These are phyloP conservation scores for Drepana arcuata DNA, from an alignment of 1,140 invertebrate genomes.

Conservation along the genomic window DNA sequence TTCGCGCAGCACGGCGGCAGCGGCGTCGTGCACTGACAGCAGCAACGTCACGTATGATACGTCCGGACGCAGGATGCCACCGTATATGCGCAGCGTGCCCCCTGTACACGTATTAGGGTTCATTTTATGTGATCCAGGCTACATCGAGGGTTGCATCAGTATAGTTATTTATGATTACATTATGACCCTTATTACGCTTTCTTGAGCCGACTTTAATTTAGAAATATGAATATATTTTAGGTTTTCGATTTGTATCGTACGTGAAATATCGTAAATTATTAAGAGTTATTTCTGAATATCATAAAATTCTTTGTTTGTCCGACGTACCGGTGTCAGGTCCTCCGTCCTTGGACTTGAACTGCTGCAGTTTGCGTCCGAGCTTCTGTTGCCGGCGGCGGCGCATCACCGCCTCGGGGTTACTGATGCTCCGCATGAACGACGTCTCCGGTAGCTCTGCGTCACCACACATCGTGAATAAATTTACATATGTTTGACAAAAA, in stretches of 20 bases:
- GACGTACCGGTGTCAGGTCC: slow-evolving; percentile 87
- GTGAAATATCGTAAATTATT: too few species aligned
- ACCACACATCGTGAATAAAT: neutral
- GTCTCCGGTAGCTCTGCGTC: slow-evolving; percentile 96
- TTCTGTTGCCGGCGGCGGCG: slow-evolving; percentile 96
- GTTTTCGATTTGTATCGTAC: too few species aligned
- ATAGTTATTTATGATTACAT: too few species aligned
- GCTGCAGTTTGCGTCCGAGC: slow-evolving; percentile 95
- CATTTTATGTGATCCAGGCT: too few species aligned
- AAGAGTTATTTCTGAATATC: too few species aligned
- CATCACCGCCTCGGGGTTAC: slow-evolving; percentile 99
- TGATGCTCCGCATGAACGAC: slow-evolving; percentile 97
- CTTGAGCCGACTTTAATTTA: too few species aligned
- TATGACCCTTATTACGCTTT: too few species aligned
- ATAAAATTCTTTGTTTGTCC: too few species aligned
- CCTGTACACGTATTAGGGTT: too few species aligned
- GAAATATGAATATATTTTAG: too few species aligned
- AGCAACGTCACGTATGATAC: slow-evolving; percentile 99
- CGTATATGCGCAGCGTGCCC: slow-evolving; percentile 98
- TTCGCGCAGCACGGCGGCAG: slow-evolving; percentile 93
- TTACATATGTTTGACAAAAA: too few species aligned
- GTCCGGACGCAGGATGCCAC: slow-evolving; percentile 95
- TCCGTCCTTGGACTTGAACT: slow-evolving; percentile 94
- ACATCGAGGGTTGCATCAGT: too few species aligned
- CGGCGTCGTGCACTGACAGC: slow-evolving; percentile 93